Percentiles rank a stretch among this genome's conserved stretches.
phyloP scores from a whole-genome alignment of 2,113 vertebrate genomes.

The Campylomormyrus numenius region DNA sequence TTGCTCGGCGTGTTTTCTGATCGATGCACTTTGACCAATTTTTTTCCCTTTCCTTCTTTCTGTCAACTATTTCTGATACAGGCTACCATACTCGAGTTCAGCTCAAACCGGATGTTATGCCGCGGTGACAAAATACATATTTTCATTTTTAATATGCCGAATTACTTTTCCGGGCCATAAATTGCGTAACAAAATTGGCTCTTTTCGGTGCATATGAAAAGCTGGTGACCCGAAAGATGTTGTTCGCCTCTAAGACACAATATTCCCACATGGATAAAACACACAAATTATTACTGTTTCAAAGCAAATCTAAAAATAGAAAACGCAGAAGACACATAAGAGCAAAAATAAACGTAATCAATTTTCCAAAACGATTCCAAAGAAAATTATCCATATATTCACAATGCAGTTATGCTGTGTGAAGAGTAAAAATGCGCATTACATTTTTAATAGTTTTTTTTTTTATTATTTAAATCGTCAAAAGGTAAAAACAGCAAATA shows the following conservation, averaged over 20 bases:
- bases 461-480: neutral
- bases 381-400: neutral
- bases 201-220: neutral
- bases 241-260: neutral
- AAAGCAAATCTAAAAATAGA: neutral
- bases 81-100: too few species aligned
- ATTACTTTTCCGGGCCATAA: neutral
- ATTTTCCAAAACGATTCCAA: neutral
- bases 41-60: neutral
- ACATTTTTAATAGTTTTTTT: neutral
- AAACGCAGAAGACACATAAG: neutral
- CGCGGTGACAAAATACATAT: neutral
- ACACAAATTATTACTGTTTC: neutral
- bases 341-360: neutral
- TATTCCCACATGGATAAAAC: neutral
- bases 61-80: neutral
- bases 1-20: neutral
- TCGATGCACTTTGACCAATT: slow-evolving; percentile 51
- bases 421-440: neutral
- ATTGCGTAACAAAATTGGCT: neutral
- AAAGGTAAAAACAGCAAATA: neutral
- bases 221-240: neutral
- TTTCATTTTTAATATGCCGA: neutral
- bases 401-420: neutral
- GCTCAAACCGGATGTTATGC: neutral